phyloP scores from a whole-genome alignment of 2,113 vertebrate genomes.

The Heloderma charlesbogerti region DNA sequence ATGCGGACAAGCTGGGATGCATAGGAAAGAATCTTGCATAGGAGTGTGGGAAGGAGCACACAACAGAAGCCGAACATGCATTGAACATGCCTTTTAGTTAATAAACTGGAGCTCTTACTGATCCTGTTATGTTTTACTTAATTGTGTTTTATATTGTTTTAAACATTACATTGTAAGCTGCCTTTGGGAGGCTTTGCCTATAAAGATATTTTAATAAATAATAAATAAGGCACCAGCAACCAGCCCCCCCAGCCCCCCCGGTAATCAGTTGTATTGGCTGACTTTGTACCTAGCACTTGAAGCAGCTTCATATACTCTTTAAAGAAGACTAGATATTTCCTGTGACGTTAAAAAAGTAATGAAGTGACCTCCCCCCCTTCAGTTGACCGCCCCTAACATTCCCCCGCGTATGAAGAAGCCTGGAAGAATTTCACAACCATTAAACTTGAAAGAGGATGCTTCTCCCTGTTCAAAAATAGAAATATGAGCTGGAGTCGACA shows the following conservation, averaged over 20 bases:
- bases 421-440: slow-evolving; percentile 45
- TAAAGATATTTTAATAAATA: background rate
- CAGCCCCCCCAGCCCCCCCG: too few species aligned
- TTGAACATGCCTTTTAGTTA: background rate
- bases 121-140: background rate
- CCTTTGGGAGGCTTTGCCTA: background rate
- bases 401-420: background rate
- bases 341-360: background rate
- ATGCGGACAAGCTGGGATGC: background rate
- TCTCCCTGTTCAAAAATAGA: slow-evolving; percentile 59
- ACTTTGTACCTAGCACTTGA: background rate
- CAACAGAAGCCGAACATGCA: background rate
- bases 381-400: background rate
- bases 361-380: background rate
- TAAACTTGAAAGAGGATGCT: slow-evolving; percentile 51
- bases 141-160: background rate
- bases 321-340: too few species aligned
- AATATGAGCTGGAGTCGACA: slow-evolving; percentile 62
- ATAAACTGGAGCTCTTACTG: background rate
- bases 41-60: background rate
- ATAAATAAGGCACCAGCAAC: background rate
- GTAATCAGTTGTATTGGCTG: background rate
- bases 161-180: background rate
- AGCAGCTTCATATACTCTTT: background rate
- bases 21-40: too few species aligned